phyloP scores from a whole-genome alignment of 2,888 invertebrate genomes.

The Drosophila villosipedis region DNA sequence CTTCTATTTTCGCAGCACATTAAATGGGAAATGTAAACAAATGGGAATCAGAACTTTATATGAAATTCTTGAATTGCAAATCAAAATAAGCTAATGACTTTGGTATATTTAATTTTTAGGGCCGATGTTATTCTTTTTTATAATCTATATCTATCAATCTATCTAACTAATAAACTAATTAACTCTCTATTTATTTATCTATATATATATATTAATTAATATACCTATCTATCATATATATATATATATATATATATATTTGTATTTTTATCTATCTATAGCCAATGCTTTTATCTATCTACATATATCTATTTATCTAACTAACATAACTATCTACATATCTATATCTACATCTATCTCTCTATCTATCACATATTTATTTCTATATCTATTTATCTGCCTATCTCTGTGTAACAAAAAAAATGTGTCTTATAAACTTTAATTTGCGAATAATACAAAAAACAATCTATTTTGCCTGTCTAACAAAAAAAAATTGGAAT shows the following conservation, averaged over 20 bases:
- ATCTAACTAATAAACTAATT: not conserved
- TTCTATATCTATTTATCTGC: not conserved
- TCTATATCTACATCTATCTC: conserved; percentile 4
- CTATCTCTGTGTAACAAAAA: not conserved
- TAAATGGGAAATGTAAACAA: not conserved
- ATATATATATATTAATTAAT: not conserved
- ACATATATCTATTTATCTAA: not conserved
- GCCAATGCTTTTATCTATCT: not conserved
- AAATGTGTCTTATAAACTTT: not conserved
- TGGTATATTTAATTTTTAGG: not conserved
- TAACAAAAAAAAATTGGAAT: conserved; percentile 3
- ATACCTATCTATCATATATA: not conserved
- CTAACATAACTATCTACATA: not conserved
- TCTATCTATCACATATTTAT: not conserved
- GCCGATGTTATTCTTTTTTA: not conserved
- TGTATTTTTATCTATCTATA: not conserved
- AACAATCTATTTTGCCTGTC: conserved; percentile 2
- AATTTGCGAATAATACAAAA: not conserved
- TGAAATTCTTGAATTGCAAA: not conserved
- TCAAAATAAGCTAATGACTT: not conserved
- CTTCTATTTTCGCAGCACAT: not conserved
- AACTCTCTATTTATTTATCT: not conserved
- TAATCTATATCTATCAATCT: not conserved
- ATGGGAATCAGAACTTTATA: not conserved
- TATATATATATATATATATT: not conserved